Evolutionary conservation across 2,113 vertebrate genomes (phyloP).

Genomic region (Camelus dromedarius): DNA sequence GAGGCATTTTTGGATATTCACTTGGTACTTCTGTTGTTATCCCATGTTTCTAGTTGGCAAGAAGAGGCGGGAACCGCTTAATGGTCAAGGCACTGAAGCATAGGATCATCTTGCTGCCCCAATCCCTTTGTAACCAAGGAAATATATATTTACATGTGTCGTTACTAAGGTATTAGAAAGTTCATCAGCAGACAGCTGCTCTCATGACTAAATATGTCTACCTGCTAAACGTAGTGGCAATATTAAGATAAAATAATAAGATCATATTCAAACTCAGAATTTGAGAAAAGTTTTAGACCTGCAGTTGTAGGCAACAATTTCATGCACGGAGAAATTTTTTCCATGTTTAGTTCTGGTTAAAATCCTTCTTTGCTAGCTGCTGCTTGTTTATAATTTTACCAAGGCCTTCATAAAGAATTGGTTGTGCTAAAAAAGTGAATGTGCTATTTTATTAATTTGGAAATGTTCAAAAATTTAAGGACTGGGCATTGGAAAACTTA

Average conservation of each 20-base stretch:
- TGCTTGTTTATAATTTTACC: conserved; percentile 35
- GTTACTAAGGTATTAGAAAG: neutral
- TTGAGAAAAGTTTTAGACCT: neutral
- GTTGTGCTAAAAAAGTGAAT: neutral
- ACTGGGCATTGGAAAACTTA: neutral
- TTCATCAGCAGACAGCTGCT: neutral
- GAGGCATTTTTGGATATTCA: neutral
- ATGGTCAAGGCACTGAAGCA: neutral
- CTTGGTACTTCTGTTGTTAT: neutral
- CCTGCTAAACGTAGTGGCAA: neutral
- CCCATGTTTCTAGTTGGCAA: neutral
- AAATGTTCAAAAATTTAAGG: neutral
- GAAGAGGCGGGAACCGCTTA: neutral
- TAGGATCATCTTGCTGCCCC: neutral
- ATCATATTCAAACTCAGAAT: neutral
- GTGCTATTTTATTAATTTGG: neutral
- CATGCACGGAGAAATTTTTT: neutral
- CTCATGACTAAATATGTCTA: neutral
- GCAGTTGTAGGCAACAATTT: neutral
- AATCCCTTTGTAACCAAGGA: neutral
- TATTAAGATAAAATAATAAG: neutral
- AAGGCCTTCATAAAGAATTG: neutral
- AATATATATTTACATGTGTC: neutral
- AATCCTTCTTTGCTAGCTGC: neutral
- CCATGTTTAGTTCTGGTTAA: conserved; percentile 7